These are phyloP conservation scores for Eristalis pertinax DNA, from an alignment of 2,888 invertebrate genomes.

Conservation along the genomic window DNA sequence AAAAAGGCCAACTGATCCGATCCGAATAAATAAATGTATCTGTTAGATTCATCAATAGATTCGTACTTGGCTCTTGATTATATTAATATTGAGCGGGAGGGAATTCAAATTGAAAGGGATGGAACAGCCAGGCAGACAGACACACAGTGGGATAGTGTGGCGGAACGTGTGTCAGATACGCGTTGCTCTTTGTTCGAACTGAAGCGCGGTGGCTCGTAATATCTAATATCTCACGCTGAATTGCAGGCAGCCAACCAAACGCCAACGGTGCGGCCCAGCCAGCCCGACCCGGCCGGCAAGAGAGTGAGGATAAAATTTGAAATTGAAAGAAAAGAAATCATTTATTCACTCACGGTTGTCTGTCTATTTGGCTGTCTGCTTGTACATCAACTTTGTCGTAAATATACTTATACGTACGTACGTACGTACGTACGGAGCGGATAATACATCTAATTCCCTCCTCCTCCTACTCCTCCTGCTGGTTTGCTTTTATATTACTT, in stretches of 20 bases:
- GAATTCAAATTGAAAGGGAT: constrained; percentile 68
- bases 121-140: constrained; percentile 27
- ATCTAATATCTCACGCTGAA: constrained; percentile 56
- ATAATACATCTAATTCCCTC: constrained; percentile 44
- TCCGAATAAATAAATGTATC: constrained; percentile 70
- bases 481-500: constrained; percentile 21
- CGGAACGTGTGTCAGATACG: constrained; percentile 46
- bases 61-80: constrained; percentile 71
- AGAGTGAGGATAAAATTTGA: constrained; percentile 50
- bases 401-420: constrained; percentile 16
- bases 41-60: constrained; percentile 72
- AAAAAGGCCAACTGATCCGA: constrained; percentile 23
- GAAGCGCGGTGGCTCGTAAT: constrained; percentile 18
- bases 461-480: not conserved
- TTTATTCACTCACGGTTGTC: constrained; percentile 71
- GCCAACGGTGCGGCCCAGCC: not conserved
- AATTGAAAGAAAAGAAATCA: constrained; percentile 69
- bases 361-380: constrained; percentile 42
- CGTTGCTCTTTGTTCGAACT: constrained; percentile 46
- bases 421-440: constrained; percentile 17
- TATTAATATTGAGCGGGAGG: constrained; percentile 71
- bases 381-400: constrained; percentile 54
- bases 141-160: constrained; percentile 43
- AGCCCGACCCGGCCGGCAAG: not conserved
- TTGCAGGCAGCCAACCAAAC: not conserved